Conservation (phyloP, 2,888 invertebrate genomes). For the Cephus spinipes region DNA sequence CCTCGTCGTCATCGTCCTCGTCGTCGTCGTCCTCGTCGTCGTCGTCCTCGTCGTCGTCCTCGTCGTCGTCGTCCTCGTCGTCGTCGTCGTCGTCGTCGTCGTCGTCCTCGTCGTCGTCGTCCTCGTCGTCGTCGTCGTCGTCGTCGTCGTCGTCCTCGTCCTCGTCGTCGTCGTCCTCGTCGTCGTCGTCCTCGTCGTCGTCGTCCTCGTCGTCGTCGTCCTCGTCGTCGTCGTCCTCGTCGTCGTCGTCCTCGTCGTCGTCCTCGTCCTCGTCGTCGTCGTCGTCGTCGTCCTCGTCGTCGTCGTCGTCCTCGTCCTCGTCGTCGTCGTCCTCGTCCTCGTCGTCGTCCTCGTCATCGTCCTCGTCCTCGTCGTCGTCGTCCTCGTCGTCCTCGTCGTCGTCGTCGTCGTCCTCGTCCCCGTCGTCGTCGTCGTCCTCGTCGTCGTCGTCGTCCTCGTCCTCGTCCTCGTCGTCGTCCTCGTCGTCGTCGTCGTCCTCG, state of each 20-base stretch:
- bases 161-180: too few species aligned
- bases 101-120: too few species aligned
- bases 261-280: background rate
- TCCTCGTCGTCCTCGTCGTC: too few species aligned
- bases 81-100: too few species aligned
- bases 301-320: background rate
- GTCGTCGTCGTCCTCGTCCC: background rate
- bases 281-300: background rate
- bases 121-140: too few species aligned
- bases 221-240: background rate
- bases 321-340: slow-evolving; percentile 1
- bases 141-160: too few species aligned
- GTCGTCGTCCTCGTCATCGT: too few species aligned
- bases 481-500: background rate
- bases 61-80: background rate
- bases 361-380: too few species aligned
- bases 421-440: background rate
- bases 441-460: background rate
- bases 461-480: background rate
- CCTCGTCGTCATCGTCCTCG: background rate
- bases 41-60: slow-evolving; percentile 1
- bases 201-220: slow-evolving; percentile 1
- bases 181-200: too few species aligned
- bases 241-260: background rate
- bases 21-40: too few species aligned